Conservation (phyloP, 2,113 vertebrate genomes). For the Dermatemys mawii region DNA sequence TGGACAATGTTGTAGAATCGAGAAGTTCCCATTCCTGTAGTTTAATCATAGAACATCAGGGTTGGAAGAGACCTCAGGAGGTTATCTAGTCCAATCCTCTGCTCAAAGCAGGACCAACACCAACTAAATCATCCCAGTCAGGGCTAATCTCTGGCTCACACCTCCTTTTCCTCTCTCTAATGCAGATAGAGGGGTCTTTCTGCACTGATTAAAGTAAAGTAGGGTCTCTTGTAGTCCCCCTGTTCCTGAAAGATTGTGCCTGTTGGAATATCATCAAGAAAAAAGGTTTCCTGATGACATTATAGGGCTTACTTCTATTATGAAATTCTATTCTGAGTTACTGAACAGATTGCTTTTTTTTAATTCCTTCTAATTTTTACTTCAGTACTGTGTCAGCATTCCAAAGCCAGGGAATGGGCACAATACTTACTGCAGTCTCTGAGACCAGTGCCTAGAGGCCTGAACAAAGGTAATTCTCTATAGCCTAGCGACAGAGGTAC, state of each 20-base stretch:
- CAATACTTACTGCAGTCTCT: neutral
- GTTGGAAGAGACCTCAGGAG: no score
- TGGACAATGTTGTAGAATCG: no score
- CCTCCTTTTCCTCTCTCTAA: neutral
- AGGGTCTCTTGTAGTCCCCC: neutral
- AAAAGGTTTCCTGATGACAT: neutral
- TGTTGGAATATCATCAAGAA: neutral
- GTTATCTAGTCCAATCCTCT: no score
- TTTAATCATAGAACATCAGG: neutral
- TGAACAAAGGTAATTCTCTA: conserved; percentile 32
- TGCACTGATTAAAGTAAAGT: neutral
- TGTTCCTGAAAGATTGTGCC: neutral
- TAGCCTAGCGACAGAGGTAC: neutral
- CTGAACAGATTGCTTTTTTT: conserved; percentile 33
- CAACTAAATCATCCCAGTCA: no score
- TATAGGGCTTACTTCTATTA: neutral
- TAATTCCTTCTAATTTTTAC: conserved; percentile 18
- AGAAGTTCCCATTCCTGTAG: neutral
- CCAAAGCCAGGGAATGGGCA: conserved; percentile 24
- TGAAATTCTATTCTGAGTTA: neutral
- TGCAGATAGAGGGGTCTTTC: neutral
- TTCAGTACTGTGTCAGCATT: conserved; percentile 18
- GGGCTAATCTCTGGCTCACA: neutral
- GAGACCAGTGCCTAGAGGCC: neutral
- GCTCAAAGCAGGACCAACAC: no score